phyloP scores from a whole-genome alignment of 1,140 invertebrate species.

The Neuroterus valhalla region DNA sequence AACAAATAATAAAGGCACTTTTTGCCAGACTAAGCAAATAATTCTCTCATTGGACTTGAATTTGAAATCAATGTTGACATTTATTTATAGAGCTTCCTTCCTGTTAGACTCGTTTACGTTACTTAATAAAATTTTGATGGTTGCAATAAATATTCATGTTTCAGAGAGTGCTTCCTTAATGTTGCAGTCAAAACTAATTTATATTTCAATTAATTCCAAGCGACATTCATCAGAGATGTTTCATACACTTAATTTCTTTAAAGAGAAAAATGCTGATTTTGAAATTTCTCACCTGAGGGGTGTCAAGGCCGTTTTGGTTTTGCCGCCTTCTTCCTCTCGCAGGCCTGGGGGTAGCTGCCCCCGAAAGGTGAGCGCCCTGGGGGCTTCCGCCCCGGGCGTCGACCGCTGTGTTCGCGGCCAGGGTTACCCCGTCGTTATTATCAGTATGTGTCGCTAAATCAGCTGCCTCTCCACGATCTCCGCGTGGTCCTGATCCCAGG shows the following conservation, averaged over 20 bases:
- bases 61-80: no score
- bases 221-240: no score
- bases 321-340: slow-evolving; percentile 68
- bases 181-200: no score
- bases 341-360: slow-evolving; percentile 68
- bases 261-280: slow-evolving; percentile 10
- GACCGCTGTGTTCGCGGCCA: slow-evolving; percentile 73
- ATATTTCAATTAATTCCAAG: no score
- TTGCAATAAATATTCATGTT: no score
- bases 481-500: slow-evolving; percentile 66
- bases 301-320: slow-evolving; percentile 73
- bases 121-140: no score
- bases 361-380: slow-evolving; percentile 69
- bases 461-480: slow-evolving; percentile 71
- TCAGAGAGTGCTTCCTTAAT: no score
- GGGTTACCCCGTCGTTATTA: slow-evolving; percentile 71
- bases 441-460: slow-evolving; percentile 71
- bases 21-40: no score
- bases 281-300: slow-evolving; percentile 65
- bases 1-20: no score
- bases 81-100: no score
- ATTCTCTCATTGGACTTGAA: no score
- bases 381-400: slow-evolving; percentile 73
- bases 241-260: not conserved
- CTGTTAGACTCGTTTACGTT: no score